Base-by-base conservation (phyloP, 2,888 invertebrate genomes). In the Nomada fabriciana region DNA sequence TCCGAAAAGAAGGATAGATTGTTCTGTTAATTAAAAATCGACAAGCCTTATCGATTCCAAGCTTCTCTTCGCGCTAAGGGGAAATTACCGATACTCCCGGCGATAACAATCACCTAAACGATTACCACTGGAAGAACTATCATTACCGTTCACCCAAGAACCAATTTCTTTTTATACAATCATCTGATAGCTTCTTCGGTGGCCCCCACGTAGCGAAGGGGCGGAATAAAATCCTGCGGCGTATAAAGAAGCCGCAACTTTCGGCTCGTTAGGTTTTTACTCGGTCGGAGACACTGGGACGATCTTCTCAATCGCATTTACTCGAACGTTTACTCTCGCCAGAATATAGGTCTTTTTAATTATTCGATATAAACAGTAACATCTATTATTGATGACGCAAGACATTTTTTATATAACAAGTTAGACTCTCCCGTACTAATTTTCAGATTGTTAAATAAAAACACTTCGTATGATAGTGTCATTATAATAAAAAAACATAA, bases 151-250 rank as follows among this genome's bases (percentile, higher is more conserved):
- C 69, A 36, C 29, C 71, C 61, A 36, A 79, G 78, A 79, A 68
- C 70, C 83, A 83, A 83, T 83, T 82, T 71, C 83, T 74, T 82
- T 78, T 82, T 82, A 63, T 50, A 72, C 81, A 71, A 80, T 80
- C 71, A 64, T 74, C 78, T 15, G 82, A 83, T 83, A 78, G 72
- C 74, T 82, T 63, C 70, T 71, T 78, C 67, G 23, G 60, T 82
- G 63, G 47, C 57, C 65, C 29, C 59, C 36, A 57, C 59, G 65
- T 47, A 72, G 68, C 55, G 55, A 69, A 60, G 23, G 60, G 69
- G 57, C 7, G 42, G 77, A 63, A 70, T 73, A 78, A 78, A 78
- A 74, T 74, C 57, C 3, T 65, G 64, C 2, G 71, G 72, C 68
- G 74, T 36, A 52, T 78, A 82, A 78, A 74, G 78, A 70, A 69